These are phyloP conservation scores for Scaptomyza hsui DNA, from an alignment of 1,140 invertebrate species.

Conservation along the genomic window DNA sequence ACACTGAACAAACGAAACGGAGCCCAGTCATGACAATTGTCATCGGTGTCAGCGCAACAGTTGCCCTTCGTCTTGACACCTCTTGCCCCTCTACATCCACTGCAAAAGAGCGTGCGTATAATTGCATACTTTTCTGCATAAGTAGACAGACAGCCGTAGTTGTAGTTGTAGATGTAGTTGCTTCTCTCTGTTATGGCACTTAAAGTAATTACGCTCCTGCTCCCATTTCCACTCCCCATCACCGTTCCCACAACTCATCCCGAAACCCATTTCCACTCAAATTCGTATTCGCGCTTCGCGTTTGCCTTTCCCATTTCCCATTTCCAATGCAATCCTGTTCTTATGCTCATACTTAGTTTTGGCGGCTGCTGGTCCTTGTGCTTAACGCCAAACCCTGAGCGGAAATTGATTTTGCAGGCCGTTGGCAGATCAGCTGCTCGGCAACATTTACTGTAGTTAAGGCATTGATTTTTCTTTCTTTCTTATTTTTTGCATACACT, in stretches of 20 bases:
- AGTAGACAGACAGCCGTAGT: constrained; percentile 15
- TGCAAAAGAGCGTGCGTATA: constrained; percentile 58
- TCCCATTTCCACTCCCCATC: neutral
- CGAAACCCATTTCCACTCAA: neutral
- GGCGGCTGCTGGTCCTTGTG: neutral
- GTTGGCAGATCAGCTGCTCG: constrained; percentile 57
- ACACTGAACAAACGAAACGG: constrained; percentile 4
- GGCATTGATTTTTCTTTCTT: constrained; percentile 38
- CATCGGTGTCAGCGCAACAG: constrained; percentile 49
- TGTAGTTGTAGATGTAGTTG: neutral
- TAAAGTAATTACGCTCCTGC: constrained; percentile 60
- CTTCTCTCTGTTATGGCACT: constrained; percentile 54
- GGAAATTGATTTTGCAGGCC: constrained; percentile 78
- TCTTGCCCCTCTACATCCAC: neutral
- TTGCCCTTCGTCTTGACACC: too few relatives aligned
- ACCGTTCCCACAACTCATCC: neutral
- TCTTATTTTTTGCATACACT: too few relatives aligned
- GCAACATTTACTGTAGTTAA: constrained; percentile 32
- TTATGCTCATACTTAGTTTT: neutral
- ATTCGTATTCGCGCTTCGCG: constrained; percentile 2
- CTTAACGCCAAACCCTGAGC: constrained; percentile 49
- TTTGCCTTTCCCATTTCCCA: constrained; percentile 6
- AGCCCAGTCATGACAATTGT: constrained; percentile 28
- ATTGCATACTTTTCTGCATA: constrained; percentile 64
- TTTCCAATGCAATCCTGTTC: neutral